Conservation (phyloP, 1,140 invertebrate genomes). For the Steinernema khuongi region DNA sequence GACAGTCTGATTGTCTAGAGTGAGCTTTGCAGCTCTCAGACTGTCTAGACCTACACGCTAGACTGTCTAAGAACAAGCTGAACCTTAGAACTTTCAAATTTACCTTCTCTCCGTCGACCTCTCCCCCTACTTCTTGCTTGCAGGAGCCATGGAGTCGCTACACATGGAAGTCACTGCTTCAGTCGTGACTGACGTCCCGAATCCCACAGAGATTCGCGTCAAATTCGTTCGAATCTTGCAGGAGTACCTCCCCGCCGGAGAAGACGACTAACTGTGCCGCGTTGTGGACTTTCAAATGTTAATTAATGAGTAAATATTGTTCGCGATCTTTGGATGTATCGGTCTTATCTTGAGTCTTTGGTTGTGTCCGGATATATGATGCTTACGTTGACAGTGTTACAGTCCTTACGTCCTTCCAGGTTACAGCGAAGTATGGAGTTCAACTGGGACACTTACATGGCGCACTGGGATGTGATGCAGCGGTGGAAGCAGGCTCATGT, state of each 20-base stretch:
- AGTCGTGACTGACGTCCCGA: constrained; percentile 82
- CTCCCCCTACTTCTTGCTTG: constrained; percentile 60
- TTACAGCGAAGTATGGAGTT: too few relatives aligned
- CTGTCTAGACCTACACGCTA: background rate
- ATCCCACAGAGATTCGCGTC: constrained; percentile 90
- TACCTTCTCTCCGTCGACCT: background rate
- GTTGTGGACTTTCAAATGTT: background rate
- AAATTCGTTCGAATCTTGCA: constrained; percentile 91
- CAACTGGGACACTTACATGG: background rate
- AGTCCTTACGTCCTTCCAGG: too few relatives aligned
- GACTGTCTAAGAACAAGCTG: background rate
- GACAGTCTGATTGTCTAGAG: constrained; percentile 60
- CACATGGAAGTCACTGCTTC: constrained; percentile 69
- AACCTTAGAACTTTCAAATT: background rate
- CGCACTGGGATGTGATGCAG: background rate
- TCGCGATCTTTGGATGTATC: too few relatives aligned
- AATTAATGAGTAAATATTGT: background rate
- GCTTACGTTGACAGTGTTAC: too few relatives aligned
- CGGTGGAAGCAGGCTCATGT: background rate
- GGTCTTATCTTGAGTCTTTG: too few relatives aligned
- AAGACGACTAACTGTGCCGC: constrained; percentile 72
- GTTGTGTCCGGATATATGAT: too few relatives aligned
- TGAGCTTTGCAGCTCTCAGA: constrained; percentile 64
- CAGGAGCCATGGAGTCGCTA: constrained; percentile 94
- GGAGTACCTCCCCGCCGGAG: constrained; percentile 92